Evolutionary conservation across 1,140 invertebrate genomes (phyloP).

Genomic region (Zaprionus kolodkinae): DNA sequence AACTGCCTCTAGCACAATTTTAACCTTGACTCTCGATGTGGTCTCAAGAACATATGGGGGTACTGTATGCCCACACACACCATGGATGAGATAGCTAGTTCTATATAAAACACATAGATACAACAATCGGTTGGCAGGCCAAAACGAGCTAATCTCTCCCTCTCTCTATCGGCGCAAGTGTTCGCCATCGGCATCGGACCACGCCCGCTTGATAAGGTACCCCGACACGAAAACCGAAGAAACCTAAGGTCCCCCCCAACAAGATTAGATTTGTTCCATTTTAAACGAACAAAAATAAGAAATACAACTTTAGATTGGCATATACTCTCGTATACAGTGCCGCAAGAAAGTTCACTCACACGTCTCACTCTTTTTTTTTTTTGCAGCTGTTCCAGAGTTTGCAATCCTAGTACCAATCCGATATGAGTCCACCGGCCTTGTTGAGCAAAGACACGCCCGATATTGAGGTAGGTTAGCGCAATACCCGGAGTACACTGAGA

Average conservation of each 20-base stretch:
- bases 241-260: conserved; percentile 21
- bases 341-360: not conserved
- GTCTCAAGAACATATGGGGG: conserved; percentile 28
- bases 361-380: not conserved
- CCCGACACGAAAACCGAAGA: not conserved
- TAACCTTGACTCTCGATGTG: conserved; percentile 62
- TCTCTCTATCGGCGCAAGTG: conserved; percentile 16
- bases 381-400: conserved; percentile 10
- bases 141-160: conserved; percentile 29
- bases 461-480: conserved; percentile 87
- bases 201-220: conserved; percentile 13
- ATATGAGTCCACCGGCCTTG: conserved; percentile 84
- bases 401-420: too few species aligned
- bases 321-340: not conserved
- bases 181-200: conserved; percentile 40
- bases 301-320: not conserved
- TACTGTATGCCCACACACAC: conserved; percentile 19
- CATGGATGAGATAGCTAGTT: conserved; percentile 7
- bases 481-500: not conserved
- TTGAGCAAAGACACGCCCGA: conserved; percentile 88
- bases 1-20: conserved; percentile 21
- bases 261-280: conserved; percentile 35
- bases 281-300: not conserved
- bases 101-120: conserved; percentile 59
- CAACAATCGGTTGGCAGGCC: conserved; percentile 48